Evolutionary conservation across 2,113 vertebrate species (phyloP).

Genomic region (Benitochromis conjunctus): DNA sequence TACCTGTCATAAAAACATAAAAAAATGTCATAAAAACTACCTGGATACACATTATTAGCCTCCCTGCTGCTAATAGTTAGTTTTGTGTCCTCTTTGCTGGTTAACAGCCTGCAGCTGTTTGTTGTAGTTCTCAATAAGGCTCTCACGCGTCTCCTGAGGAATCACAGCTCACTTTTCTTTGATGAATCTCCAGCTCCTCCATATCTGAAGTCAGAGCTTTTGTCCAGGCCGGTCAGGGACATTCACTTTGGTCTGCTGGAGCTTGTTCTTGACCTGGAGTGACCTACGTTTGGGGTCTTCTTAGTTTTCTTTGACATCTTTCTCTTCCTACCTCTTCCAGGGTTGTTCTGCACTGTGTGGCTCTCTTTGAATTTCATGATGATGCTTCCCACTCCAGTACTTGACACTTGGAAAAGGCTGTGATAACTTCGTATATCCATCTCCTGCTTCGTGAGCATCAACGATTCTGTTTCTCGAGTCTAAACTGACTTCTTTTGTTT

Average conservation of each 20-base stretch:
- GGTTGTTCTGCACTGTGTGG: neutral
- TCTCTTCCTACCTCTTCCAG: neutral
- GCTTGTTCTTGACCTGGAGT: neutral
- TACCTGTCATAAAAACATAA: too few relatives aligned
- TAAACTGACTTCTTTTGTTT: neutral
- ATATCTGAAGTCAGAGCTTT: neutral
- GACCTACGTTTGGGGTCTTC: neutral
- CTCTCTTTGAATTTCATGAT: neutral
- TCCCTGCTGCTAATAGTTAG: neutral
- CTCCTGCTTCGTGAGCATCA: neutral
- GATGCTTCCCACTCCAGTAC: neutral
- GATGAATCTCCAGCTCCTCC: neutral
- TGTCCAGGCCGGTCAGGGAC: neutral
- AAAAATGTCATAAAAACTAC: neutral
- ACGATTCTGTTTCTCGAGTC: neutral
- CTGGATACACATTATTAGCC: neutral
- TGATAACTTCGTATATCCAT: neutral
- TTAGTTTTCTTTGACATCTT: neutral
- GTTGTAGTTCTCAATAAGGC: neutral
- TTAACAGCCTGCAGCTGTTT: neutral
- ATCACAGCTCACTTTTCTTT: neutral
- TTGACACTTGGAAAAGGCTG: neutral
- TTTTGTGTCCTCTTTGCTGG: neutral
- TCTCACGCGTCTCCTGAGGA: fast-evolving
- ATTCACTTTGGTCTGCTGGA: neutral